Evolutionary conservation across 2,113 vertebrate genomes (phyloP), one percentile per base, ranked within the genome.

Genomic region (Pelusios castaneus): DNA sequence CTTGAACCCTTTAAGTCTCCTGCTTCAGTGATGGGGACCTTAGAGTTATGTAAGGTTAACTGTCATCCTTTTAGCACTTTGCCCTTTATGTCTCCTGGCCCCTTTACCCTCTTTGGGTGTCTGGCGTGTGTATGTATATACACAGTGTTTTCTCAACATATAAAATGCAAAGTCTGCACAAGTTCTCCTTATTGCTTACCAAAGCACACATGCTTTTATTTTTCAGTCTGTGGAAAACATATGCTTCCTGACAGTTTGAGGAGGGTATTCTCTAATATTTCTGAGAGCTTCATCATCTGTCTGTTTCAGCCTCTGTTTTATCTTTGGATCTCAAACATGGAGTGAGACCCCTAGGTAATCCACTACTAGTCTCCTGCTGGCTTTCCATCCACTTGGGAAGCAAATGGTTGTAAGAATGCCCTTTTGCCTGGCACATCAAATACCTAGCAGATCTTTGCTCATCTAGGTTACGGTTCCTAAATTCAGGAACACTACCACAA

Each of bases 391-490:
- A 95, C 97, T 91, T 88, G 97, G 97, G 96, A 97, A 95, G 95
- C 96, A 95, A 83, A 89, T 95, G 95, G 95, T 97, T 95, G 91
- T 78, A 96, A 95, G 97, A 95, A 96, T 89, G 93, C 90, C 96
- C 97, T 97, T 98, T 98, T 97, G 97, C 97, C 91, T 91, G 54
- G 43, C 96, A 94, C 97, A 97, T 97, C 97, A 97, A 97, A 98
- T 98, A 96, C 45, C 16, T 95, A 96, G 94, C 21, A 92, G 93
- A 97, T 96, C 97, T 98, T 97, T 97, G 90, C 97, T 98, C 96
- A 90, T 95, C 93, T 88, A 76, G 92, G 94, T 95, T 90, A 91
- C 95, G 70, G 97, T 95, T 97, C 92, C 96, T 97, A 85, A 96
- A 97, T 94, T 89, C 97, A 51, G 2, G 96, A 93, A 96, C 94